Conservation (phyloP, 2,888 invertebrate species). For the Silvanus unidentatus region DNA sequence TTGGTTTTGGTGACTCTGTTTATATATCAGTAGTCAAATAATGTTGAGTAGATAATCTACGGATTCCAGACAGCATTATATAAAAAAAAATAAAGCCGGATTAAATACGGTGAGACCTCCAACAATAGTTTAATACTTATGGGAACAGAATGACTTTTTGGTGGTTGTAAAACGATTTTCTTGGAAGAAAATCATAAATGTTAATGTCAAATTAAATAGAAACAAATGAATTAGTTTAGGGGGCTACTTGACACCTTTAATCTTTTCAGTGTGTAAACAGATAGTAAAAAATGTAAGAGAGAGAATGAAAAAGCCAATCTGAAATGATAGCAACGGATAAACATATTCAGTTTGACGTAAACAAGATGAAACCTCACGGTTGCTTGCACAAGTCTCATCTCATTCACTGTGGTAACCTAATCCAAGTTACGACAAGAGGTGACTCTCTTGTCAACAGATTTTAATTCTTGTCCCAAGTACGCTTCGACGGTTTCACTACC, state of each 20-base stretch:
- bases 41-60: constrained; percentile 19
- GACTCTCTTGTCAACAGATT: constrained; percentile 31
- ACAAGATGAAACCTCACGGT: constrained; percentile 35
- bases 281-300: constrained; percentile 12
- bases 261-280: constrained; percentile 20
- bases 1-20: constrained; percentile 7
- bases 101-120: constrained; percentile 2
- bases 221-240: not conserved
- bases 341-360: constrained; percentile 19
- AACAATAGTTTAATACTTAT: not conserved
- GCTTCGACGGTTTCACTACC: not conserved
- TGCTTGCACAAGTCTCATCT: constrained; percentile 36
- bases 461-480: not conserved
- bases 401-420: constrained; percentile 37
- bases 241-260: too few species aligned
- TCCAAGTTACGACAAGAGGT: constrained; percentile 36
- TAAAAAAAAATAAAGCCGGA: constrained; percentile 6
- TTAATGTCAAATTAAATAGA: not conserved
- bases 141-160: not conserved
- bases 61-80: constrained; percentile 31
- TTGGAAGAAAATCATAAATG: not conserved
- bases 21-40: constrained; percentile 4
- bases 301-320: not conserved
- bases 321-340: not conserved
- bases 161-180: not conserved